phyloP scores from a whole-genome alignment of 2,888 invertebrate genomes.

The Syritta pipiens region DNA sequence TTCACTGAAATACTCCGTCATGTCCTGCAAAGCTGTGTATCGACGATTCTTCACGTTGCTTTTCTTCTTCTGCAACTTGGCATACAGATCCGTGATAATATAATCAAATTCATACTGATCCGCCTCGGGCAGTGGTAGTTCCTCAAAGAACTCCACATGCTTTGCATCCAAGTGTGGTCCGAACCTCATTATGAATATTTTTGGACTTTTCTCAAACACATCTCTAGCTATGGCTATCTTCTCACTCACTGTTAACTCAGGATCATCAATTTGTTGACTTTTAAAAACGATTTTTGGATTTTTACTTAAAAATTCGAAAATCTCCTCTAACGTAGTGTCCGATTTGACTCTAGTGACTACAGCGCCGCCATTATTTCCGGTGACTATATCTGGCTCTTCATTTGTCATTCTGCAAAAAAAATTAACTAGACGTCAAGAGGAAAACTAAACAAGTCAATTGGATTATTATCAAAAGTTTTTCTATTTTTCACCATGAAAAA shows the following conservation, averaged over 20 bases:
- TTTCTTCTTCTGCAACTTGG: slow-evolving; percentile 81
- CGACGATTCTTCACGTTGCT: slow-evolving; percentile 88
- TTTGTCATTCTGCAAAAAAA: slow-evolving; percentile 47
- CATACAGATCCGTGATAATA: slow-evolving; percentile 83
- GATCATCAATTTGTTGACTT: slow-evolving; percentile 90
- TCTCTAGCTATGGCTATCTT: slow-evolving; percentile 85
- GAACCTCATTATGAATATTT: slow-evolving; percentile 88
- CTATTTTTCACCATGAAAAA: slow-evolving; percentile 8
- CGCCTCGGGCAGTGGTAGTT: slow-evolving; percentile 74
- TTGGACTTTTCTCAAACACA: slow-evolving; percentile 84
- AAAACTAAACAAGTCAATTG: too few species aligned
- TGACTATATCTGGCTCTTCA: slow-evolving; percentile 37
- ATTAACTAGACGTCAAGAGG: neutral
- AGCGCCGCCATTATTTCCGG: slow-evolving; percentile 30
- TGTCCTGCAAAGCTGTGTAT: slow-evolving; percentile 86
- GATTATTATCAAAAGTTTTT: neutral
- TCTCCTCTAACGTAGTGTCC: slow-evolving; percentile 56
- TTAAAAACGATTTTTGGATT: slow-evolving; percentile 83
- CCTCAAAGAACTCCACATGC: slow-evolving; percentile 86
- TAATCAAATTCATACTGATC: slow-evolving; percentile 82
- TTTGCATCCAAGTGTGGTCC: slow-evolving; percentile 85
- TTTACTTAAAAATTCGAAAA: slow-evolving; percentile 74
- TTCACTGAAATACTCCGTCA: slow-evolving; percentile 90
- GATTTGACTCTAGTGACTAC: slow-evolving; percentile 24
- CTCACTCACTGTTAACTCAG: slow-evolving; percentile 85